Percentiles rank a stretch among this genome's conserved stretches.
phyloP scores from a whole-genome alignment of 2,888 invertebrate genomes.

The Prosopocoilus inquinatus region DNA sequence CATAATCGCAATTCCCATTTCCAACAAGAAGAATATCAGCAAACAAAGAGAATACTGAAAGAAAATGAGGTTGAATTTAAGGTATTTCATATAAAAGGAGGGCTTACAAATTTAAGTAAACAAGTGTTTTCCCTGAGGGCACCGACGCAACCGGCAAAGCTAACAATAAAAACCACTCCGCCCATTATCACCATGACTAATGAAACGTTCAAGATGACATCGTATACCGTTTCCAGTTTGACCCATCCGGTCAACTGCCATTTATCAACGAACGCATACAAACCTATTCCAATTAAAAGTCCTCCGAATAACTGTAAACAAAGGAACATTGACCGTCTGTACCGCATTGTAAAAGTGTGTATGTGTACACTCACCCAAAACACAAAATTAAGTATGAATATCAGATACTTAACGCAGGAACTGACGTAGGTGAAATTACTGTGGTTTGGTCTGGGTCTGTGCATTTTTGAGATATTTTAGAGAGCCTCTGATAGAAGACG shows the following conservation, averaged over 20 bases:
- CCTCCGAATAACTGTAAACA: constrained; percentile 81
- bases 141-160: constrained; percentile 91
- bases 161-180: constrained; percentile 87
- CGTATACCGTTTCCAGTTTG: constrained; percentile 83
- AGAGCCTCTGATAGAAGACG: background rate
- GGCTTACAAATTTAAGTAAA: constrained; percentile 83
- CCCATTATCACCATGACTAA: constrained; percentile 88
- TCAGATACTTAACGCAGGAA: constrained; percentile 85
- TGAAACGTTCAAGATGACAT: constrained; percentile 86
- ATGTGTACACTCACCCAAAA: constrained; percentile 74
- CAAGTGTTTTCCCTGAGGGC: constrained; percentile 89
- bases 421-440: constrained; percentile 79
- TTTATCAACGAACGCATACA: constrained; percentile 91
- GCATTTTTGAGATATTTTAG: constrained; percentile 49
- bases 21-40: constrained; percentile 82
- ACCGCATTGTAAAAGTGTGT: background rate
- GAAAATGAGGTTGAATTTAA: constrained; percentile 20
- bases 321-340: constrained; percentile 15
- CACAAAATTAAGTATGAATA: constrained; percentile 84
- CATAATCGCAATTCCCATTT: constrained; percentile 88
- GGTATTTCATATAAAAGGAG: background rate
- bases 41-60: constrained; percentile 87
- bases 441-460: constrained; percentile 59
- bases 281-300: constrained; percentile 78
- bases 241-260: constrained; percentile 85